These are phyloP conservation scores for Eupristina koningsbergeri DNA, from an alignment of 1,140 invertebrate genomes.

Conservation along the genomic window DNA sequence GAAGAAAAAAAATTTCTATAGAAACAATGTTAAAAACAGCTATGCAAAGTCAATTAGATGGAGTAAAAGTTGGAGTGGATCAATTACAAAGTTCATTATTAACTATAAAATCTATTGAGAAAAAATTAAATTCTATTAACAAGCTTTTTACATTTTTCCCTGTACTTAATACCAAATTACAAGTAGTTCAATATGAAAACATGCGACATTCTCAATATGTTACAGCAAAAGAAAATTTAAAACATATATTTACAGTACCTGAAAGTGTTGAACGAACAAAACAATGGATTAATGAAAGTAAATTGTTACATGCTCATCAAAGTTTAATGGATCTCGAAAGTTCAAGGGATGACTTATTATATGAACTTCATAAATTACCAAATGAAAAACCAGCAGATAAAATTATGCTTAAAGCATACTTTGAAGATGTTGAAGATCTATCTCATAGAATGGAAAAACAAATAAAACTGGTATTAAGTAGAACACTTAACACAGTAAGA, in stretches of 20 bases:
- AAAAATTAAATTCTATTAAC: conserved; percentile 72
- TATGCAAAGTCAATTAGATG: conserved; percentile 97
- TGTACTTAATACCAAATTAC: conserved; percentile 83
- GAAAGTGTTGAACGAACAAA: conserved; percentile 96
- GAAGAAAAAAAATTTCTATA: conserved; percentile 91
- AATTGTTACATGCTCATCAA: conserved; percentile 95
- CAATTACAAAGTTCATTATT: conserved; percentile 88
- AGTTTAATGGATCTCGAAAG: conserved; percentile 96
- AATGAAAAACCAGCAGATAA: conserved; percentile 93
- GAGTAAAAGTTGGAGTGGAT: conserved; percentile 93
- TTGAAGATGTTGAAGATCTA: conserved; percentile 93
- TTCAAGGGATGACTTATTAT: conserved; percentile 94
- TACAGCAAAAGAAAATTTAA: conserved; percentile 97
- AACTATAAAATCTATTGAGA: conserved; percentile 85
- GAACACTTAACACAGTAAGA: conserved; percentile 93
- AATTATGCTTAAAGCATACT: conserved; percentile 93
- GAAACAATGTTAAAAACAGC: conserved; percentile 98
- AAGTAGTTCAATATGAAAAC: conserved; percentile 92
- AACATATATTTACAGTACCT: conserved; percentile 98
- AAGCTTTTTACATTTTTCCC: conserved; percentile 79
- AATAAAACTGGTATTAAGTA: conserved; percentile 88
- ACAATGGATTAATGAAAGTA: conserved; percentile 94
- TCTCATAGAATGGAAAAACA: conserved; percentile 94
- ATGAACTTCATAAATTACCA: conserved; percentile 94
- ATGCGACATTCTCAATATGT: conserved; percentile 95